Base-by-base conservation (phyloP, 2,888 invertebrate species). In the Parnassius mnemosyne region DNA sequence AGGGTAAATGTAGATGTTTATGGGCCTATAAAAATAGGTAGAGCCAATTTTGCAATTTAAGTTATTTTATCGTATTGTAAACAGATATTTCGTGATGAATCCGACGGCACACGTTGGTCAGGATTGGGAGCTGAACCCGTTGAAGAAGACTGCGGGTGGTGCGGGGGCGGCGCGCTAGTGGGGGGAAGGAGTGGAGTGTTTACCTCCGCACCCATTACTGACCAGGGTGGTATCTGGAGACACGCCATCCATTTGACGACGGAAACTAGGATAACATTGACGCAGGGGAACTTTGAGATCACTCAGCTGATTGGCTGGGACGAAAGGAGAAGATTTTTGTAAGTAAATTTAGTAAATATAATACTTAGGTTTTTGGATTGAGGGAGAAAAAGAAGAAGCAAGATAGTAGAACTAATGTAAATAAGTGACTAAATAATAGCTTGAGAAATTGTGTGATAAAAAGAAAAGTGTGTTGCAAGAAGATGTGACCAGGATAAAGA, bases 241-340 rank as follows among this genome's bases (percentile, higher is more conserved):
- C 89, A 90, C 65, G 85, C 87, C 0, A 76, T 87, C 12, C 67
- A 77, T 7, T 67, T 89, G 34, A 77, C 80, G 0, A 73, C 69
- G 1, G 87, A 84, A 46, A 68, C 69, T 3, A 71, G 79, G n/a
- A 81, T 82, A 0, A 81, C 89, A 1, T 83, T 96, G 49, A 96
- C 96, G 0, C 94, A 95, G 77, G 96, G 96, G 0, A 93, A 93
- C 57, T 96, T 94, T 68, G 96, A 96, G 79, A 92, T 96, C 58
- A 95, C 95, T 0, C 93, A 94, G 75, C 92, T 96, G 34, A 83
- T 95, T 9, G 95, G 95, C 0, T 96, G 96, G 96, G 96, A 96
- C 75, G 95, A 95, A 74, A 85, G 92, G 61, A 93, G 94, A 69
- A 93, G 94, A 68, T 84, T 94, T 57, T 92, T 96, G 94, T 95